Conservation (phyloP, 1,140 invertebrate species). For the Augochlora pura region DNA sequence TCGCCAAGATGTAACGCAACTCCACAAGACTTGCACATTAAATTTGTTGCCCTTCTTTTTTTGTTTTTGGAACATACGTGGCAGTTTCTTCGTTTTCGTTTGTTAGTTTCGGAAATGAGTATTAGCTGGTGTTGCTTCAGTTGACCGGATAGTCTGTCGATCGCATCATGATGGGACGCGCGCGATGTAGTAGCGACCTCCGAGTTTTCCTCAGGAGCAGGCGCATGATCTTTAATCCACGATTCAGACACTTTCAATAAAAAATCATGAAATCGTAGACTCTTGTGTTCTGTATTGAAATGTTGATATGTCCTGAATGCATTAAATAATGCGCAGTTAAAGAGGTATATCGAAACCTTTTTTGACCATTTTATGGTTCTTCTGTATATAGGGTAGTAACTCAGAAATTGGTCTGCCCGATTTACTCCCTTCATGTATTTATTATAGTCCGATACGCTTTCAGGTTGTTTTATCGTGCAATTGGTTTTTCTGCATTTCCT, state of each 20-base stretch:
- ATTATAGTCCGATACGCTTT: not conserved
- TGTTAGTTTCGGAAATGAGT: not conserved
- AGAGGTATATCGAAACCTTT: slow-evolving; percentile 2
- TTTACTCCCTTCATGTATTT: slow-evolving; percentile 20
- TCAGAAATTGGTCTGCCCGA: slow-evolving; percentile 18
- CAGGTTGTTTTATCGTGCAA: not conserved
- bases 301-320: slow-evolving; percentile 3
- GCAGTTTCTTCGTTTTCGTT: not conserved
- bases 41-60: no score
- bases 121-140: not conserved
- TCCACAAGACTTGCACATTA: slow-evolving; percentile 33
- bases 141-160: not conserved
- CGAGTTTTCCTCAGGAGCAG: not conserved
- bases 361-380: slow-evolving; percentile 10
- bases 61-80: no score
- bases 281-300: not conserved
- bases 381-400: slow-evolving; percentile 1
- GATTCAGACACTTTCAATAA: no score
- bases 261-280: no score
- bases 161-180: not conserved
- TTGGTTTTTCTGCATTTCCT: not conserved
- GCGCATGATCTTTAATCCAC: not conserved
- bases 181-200: not conserved
- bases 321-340: slow-evolving; percentile 13
- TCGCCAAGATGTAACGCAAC: slow-evolving; percentile 39